Evolutionary conservation across 1,140 invertebrate species (phyloP), one percentile per base, ranked within the genome.

Genomic region (Aporrectodea caliginosa): DNA sequence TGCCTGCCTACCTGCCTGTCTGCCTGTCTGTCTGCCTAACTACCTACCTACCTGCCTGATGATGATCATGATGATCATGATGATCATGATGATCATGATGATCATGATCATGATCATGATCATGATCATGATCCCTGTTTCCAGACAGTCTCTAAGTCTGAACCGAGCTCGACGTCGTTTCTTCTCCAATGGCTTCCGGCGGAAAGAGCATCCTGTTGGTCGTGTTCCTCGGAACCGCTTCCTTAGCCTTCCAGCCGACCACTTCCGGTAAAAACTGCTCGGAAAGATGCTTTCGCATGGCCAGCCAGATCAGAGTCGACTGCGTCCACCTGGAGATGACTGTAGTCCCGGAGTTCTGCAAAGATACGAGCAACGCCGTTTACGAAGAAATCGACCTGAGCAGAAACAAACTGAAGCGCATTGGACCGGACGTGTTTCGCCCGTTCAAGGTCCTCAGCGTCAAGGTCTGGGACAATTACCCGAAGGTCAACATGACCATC

Each of bases 321-420:
- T 79, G 78, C 78, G 68, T 68, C 6, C 73, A 79, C 73, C 32
- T 79, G 35, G 29, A 30, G 22, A 30, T 79, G 78, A 33, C 31
- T 33, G 29, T 30, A 14, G 73, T 79, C 27, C 78, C 78, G 34
- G 29, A 69, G n/a, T 79, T 79, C 35, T 58, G 43, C 22, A n/a
- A n/a, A n/a, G 2, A 31, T 1, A 16, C 35, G 0, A n/a, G 35
- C n/a, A 79, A 79, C 72, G 34, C 69, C 35, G 75, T 73, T 6
- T 79, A 79, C 29, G 33, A 29, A 6, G 31, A 58, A 22, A 27
- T 79, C n/a, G 78, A 79, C 34, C 68, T 79, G 33, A 75, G 78
- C 33, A 33, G 69, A 22, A 79, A 79, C 43, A 33, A 58, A 1
- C 69, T 79, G 35, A 75, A 75, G 68, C 34, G 68, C 29, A 30